These are phyloP conservation scores for Rhagium mordax DNA, from an alignment of 2,888 invertebrate species.

Conservation along the genomic window DNA sequence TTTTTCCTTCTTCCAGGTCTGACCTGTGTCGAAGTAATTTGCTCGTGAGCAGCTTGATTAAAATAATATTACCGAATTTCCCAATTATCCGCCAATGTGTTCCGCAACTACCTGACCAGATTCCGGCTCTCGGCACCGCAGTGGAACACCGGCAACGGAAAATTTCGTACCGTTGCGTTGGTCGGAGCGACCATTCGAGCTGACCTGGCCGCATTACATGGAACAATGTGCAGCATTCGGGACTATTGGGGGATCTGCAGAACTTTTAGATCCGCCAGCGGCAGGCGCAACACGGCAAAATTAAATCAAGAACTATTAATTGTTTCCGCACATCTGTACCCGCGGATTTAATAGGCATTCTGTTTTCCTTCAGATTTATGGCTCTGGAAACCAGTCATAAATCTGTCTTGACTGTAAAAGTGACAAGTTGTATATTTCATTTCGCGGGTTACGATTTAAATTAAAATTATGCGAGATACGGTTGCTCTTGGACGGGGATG, in stretches of 20 bases:
- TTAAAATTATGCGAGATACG: constrained; percentile 10
- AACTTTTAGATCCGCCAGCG: constrained; percentile 10
- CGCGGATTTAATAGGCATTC: constrained; percentile 36
- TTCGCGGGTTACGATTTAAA: constrained; percentile 23
- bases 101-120: constrained; percentile 37
- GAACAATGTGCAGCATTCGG: constrained; percentile 28
- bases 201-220: constrained; percentile 23
- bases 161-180: constrained; percentile 6
- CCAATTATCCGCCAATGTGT: constrained; percentile 20
- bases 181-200: background rate
- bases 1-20: no score
- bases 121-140: background rate
- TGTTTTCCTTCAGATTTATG: constrained; percentile 36
- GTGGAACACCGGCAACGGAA: background rate
- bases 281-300: constrained; percentile 20
- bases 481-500: background rate
- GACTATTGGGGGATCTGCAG: constrained; percentile 9
- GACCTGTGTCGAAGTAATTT: no score
- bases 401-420: constrained; percentile 32
- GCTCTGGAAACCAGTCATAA: constrained; percentile 32
- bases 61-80: background rate
- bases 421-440: constrained; percentile 35
- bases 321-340: constrained; percentile 41
- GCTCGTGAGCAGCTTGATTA: no score
- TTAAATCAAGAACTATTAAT: constrained; percentile 44